phyloP scores from a whole-genome alignment of 1,140 invertebrate species.

The Lithobius niger region DNA sequence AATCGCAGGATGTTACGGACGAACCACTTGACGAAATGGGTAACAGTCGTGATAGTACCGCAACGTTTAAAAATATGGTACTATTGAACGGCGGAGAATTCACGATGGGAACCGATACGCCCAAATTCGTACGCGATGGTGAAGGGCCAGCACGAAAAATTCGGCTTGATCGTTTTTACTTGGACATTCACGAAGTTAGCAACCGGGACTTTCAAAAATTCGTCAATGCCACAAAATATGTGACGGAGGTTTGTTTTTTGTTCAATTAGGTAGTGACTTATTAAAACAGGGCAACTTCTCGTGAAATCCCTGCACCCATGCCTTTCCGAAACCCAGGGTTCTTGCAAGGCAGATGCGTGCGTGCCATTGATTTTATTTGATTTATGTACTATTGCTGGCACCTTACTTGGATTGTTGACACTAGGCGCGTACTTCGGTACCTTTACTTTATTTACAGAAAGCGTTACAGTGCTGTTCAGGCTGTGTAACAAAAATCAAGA shows the following conservation, averaged over 20 bases:
- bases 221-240: slow-evolving; percentile 54
- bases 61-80: slow-evolving; percentile 45
- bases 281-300: too few species aligned
- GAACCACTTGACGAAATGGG: neutral
- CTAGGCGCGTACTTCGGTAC: too few species aligned
- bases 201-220: slow-evolving; percentile 66
- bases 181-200: slow-evolving; percentile 77
- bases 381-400: too few species aligned
- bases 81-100: slow-evolving; percentile 52
- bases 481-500: too few species aligned
- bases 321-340: too few species aligned
- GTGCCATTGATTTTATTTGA: too few species aligned
- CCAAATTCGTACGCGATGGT: slow-evolving; percentile 62
- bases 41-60: neutral
- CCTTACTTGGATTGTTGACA: too few species aligned
- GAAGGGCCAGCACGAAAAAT: slow-evolving; percentile 64
- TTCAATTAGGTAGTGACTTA: too few species aligned
- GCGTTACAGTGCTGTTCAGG: too few species aligned
- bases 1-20: neutral
- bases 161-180: slow-evolving; percentile 54
- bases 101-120: slow-evolving; percentile 65
- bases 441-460: too few species aligned
- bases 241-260: slow-evolving; percentile 49
- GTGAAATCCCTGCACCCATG: too few species aligned
- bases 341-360: too few species aligned